phyloP scores from a whole-genome alignment of 1,140 invertebrate species.

The Ctenoplectra terminalis region DNA sequence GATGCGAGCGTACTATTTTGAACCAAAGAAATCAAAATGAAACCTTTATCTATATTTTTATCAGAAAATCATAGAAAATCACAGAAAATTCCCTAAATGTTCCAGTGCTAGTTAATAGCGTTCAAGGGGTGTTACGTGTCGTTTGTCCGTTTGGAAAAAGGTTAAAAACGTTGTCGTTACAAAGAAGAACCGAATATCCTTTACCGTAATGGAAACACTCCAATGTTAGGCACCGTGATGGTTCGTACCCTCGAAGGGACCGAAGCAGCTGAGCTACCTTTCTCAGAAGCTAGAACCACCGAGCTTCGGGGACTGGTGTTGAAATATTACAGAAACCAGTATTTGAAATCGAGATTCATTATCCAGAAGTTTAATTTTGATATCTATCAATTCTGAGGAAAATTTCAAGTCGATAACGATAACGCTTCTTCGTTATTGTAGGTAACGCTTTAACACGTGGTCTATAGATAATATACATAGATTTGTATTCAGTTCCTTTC shows the following conservation, averaged over 20 bases:
- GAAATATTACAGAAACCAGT: not conserved
- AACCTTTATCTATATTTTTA: too few relatives aligned
- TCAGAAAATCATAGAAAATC: too few relatives aligned
- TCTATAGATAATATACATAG: too few relatives aligned
- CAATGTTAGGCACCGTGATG: not conserved
- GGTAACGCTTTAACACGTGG: not conserved
- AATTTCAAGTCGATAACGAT: not conserved
- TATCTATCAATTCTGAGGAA: not conserved
- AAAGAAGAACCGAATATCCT: slow-evolving; percentile 11
- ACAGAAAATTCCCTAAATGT: too few relatives aligned
- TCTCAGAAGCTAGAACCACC: not conserved
- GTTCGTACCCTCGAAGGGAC: not conserved
- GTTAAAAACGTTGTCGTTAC: not conserved
- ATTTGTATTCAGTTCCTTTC: too few relatives aligned
- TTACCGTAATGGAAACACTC: not conserved
- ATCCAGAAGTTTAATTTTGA: not conserved
- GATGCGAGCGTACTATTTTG: too few relatives aligned
- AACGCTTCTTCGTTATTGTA: not conserved
- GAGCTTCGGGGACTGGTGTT: not conserved
- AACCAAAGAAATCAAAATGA: too few relatives aligned
- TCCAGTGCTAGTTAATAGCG: too few relatives aligned
- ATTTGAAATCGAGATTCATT: not conserved
- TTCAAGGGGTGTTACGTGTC: too few relatives aligned
- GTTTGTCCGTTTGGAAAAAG: not conserved
- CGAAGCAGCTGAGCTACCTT: not conserved